Base-by-base conservation (phyloP, 2,888 invertebrate species). In the Troides aeacus region DNA sequence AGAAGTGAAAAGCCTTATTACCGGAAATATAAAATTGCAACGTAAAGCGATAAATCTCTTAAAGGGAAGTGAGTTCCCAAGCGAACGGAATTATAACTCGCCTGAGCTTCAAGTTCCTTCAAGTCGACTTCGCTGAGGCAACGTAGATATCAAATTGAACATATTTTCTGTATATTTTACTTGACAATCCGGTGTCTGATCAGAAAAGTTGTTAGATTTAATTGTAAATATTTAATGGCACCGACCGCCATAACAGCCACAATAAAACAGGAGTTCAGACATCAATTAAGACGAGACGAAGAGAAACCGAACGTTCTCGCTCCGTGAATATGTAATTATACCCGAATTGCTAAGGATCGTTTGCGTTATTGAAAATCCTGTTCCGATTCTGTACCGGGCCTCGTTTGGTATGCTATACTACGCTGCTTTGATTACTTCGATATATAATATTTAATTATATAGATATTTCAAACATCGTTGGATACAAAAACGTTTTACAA, bases 281-380 rank as follows among this genome's bases (percentile, higher is more conserved):
- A 81, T 84, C 84, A 85, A 86, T 87, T 86, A 84, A 63, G 74
- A 77, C 76, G 75, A 74, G 21, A 21, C 21, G 21, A 21, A 21
- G 21, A 21, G 78, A 82, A 81, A 79, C 83, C 78, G 81, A 79
- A 81, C 79, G 81, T 78, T 82, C 76, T 79, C 78, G 78, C 79
- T 77, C 79, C 78, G 76, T 82, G 81, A 85, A 84, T 81, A 80
- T 81, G 81, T 84, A 85, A 86, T 85, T 85, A 84, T 79, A 66
- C 68, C 56, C 79, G 75, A 75, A 73, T 77, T 64, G 60, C 60
- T 60, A 39, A 74, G 74, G 76, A 74, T 74, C 76, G 76, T 78
- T 63, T 71, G 71, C 72, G 76, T 78, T 82, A 82, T 82, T 82
- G 79, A 78, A 77, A 79, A 80, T 79, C 75, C 75, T 77, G 78